Conservation (phyloP, 2,888 invertebrate genomes). For the Epistrophella euchroma region DNA sequence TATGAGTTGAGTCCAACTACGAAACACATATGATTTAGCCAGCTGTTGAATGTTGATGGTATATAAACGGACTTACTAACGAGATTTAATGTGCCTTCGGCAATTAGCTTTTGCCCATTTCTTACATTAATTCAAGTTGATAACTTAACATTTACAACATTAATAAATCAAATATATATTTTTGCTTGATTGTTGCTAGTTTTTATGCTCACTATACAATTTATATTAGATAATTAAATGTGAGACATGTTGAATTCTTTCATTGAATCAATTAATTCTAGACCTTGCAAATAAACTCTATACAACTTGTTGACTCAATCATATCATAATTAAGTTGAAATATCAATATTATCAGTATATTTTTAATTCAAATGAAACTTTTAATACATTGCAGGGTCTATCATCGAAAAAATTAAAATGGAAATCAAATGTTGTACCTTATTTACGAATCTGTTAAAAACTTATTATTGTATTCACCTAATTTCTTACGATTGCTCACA, state of each 20-base stretch:
- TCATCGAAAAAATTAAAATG: neutral
- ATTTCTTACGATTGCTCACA: no score
- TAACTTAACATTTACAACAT: neutral
- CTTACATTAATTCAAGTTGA: neutral
- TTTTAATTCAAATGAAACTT: neutral
- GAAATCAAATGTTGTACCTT: no score
- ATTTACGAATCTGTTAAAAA: no score
- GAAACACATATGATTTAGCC: conserved; percentile 4
- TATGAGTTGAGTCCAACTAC: conserved; percentile 28
- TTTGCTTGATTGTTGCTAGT: neutral
- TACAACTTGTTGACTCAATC: neutral
- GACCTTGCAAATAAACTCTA: conserved; percentile 10
- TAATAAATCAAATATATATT: conserved; percentile 5
- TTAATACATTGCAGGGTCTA: neutral
- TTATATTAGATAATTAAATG: conserved; percentile 3
- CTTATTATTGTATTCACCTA: no score
- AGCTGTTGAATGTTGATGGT: neutral
- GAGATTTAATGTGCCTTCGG: conserved; percentile 16
- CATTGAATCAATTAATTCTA: neutral
- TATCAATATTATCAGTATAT: neutral
- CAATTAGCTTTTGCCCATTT: conserved; percentile 23
- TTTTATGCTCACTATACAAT: neutral
- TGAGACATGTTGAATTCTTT: conserved; percentile 11
- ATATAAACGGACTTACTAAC: conserved; percentile 18
- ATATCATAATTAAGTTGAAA: neutral